Percentiles rank a stretch among this genome's conserved stretches.
Evolutionary conservation across 2,113 vertebrate species (phyloP).

Genomic region (Burhinus oedicnemus): DNA sequence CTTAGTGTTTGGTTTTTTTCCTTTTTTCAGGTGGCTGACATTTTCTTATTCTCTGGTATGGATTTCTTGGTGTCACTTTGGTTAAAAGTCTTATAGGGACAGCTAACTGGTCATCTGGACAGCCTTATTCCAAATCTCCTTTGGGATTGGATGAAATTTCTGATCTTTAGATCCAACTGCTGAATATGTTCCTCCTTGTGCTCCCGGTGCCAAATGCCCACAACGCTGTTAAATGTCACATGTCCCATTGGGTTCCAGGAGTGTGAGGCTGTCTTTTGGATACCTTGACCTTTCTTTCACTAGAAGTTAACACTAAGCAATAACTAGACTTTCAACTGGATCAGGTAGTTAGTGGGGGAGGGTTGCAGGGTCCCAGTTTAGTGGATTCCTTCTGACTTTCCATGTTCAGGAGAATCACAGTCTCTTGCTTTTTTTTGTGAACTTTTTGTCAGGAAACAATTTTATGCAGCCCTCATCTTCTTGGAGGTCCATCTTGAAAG

Average conservation of each 20-base stretch:
- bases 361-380: background rate
- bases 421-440: background rate
- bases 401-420: background rate
- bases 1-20: background rate
- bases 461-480: background rate
- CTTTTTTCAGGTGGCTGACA: background rate
- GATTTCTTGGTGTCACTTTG: background rate
- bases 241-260: background rate
- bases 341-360: background rate
- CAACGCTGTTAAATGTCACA: background rate
- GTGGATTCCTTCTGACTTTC: background rate
- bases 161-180: background rate
- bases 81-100: background rate
- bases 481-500: background rate
- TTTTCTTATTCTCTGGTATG: background rate
- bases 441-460: background rate
- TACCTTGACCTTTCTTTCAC: background rate
- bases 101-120: background rate
- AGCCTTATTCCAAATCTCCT: background rate
- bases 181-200: background rate
- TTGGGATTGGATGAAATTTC: background rate
- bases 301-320: background rate
- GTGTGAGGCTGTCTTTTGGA: fast-evolving
- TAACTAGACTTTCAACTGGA: background rate
- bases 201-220: background rate